Evolutionary conservation across 2,888 invertebrate genomes (phyloP), one percentile per base, ranked within the genome.

Genomic region (Dolichopus griseipennis): DNA sequence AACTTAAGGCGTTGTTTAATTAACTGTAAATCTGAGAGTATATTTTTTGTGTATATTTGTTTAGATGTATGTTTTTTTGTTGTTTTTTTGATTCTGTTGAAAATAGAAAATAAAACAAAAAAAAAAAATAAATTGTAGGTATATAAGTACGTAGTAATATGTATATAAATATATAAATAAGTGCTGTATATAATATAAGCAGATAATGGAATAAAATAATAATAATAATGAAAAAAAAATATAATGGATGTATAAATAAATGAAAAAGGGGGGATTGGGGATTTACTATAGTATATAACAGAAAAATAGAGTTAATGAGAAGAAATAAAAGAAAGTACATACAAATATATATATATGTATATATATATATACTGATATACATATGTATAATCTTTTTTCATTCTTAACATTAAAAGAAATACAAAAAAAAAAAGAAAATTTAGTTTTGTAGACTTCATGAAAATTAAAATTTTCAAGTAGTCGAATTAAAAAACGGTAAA

Each of bases 1-100:
- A 52, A 52, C 52, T 52, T 52, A 52, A 52, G 52, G 52, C 52
- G 52, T 52, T 52, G 52, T 52, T 52, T 52, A 52, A 52, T 52
- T 52, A 52, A 52, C 52, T 52, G 52, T 52, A 52, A 52, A 52
- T 52, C 52, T 52, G 52, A 52, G 52, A 52, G 52, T 52, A 52
- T 52, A 52, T 52, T 18, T 12, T 52, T 15, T 52, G 2, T 12
- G 18, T 52, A 52, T 52, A 15, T 52, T 52, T 52, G 9, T 52
- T 12, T 52, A 18, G 52, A 12, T 52, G 52, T 52, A 12, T 52
- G 52, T 52, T 52, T 52, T 18, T 52, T 7, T 52, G 9, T 52
- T 52, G 7, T 52, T 52, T 52, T n/a, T 6, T 52, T 52, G 2
- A 52, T 37, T 34, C 34, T 43, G 12, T 43, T 43, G 7, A 43